Evolutionary conservation across 2,888 invertebrate species (phyloP).

Genomic region (Aspidapion aeneum): DNA sequence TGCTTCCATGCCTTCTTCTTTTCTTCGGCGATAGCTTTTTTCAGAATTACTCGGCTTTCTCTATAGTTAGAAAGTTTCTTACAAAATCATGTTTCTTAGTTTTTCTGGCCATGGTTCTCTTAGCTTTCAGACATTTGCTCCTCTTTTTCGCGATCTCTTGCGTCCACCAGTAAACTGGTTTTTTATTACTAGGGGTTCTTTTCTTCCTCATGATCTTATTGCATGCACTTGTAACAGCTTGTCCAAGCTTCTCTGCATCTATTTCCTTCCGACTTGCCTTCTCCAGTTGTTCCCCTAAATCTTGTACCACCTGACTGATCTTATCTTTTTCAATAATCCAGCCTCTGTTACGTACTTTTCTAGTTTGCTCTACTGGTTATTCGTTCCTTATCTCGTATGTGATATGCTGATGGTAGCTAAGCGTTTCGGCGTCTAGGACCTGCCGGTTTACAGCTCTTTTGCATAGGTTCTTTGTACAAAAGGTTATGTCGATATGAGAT

Average conservation of each 20-base stretch:
- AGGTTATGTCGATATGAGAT: background rate
- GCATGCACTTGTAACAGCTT: background rate
- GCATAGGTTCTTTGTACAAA: background rate
- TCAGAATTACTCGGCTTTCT: background rate
- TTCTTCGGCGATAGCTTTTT: background rate
- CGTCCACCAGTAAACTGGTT: background rate
- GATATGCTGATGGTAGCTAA: slow-evolving; percentile 11
- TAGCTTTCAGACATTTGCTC: background rate
- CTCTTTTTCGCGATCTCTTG: no score
- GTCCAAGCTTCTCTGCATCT: background rate
- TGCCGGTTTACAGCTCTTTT: background rate
- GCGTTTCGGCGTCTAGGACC: slow-evolving; percentile 8
- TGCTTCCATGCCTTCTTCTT: slow-evolving; percentile 13
- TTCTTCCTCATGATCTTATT: background rate
- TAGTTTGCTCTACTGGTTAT: slow-evolving; percentile 1
- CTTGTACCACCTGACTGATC: slow-evolving; percentile 1
- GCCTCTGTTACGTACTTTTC: no score
- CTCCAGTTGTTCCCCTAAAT: slow-evolving; percentile 1
- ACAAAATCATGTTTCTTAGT: background rate
- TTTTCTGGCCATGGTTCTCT: no score
- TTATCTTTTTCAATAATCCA: background rate
- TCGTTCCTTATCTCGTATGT: slow-evolving; percentile 7
- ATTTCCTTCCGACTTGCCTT: background rate
- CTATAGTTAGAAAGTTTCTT: background rate
- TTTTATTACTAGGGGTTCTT: background rate